These are phyloP conservation scores for Trematomus bernacchii DNA, from an alignment of 2,797 vertebrate genomes.

Conservation along the genomic window DNA sequence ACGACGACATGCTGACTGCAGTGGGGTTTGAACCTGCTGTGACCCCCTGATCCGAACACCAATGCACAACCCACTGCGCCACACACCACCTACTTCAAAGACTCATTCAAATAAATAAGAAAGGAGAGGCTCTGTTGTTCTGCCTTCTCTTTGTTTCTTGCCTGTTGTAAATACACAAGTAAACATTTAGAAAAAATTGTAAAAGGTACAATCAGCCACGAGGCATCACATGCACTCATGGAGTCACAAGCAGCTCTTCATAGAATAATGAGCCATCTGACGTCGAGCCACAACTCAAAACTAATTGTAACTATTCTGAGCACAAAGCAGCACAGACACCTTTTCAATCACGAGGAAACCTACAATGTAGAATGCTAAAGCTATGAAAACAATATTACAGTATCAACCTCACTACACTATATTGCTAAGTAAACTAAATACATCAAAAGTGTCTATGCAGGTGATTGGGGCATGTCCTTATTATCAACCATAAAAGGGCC, in stretches of 20 bases:
- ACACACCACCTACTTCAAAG: not conserved
- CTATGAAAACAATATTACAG: not conserved
- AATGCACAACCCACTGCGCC: too few relatives aligned
- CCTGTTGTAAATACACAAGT: not conserved
- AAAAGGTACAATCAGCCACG: slow-evolving; percentile 11
- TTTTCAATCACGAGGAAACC: not conserved
- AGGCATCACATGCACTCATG: slow-evolving; percentile 23
- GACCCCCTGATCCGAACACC: too few relatives aligned
- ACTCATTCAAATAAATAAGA: not conserved
- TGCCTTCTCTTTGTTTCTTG: not conserved
- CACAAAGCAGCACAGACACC: slow-evolving; percentile 1
- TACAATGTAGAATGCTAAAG: not conserved
- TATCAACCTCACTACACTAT: not conserved
- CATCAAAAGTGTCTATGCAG: too few relatives aligned
- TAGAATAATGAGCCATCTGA: slow-evolving; percentile 2
- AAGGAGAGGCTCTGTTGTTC: not conserved
- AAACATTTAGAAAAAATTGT: not conserved
- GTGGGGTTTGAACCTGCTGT: too few relatives aligned
- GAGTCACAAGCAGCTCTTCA: not conserved
- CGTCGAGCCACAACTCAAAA: not conserved
- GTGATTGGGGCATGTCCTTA: not conserved
- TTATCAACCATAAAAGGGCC: too few relatives aligned
- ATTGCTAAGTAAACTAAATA: not conserved
- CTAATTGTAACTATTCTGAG: not conserved
- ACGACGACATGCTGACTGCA: too few relatives aligned